Evolutionary conservation across 2,797 vertebrate genomes (phyloP).

Genomic region (Cirrhinus molitorella): DNA sequence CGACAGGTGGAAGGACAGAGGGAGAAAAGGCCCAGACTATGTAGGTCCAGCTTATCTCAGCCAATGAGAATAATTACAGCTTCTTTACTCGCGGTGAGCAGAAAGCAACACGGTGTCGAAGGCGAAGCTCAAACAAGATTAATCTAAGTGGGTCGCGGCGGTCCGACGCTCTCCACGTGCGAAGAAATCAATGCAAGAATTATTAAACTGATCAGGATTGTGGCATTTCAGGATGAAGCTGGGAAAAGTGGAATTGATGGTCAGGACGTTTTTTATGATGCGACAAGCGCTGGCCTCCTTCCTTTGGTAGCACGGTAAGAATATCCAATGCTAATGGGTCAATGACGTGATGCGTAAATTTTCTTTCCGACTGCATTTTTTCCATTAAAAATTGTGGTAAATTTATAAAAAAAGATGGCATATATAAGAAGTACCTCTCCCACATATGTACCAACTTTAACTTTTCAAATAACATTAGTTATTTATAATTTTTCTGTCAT

Average conservation of each 20-base stretch:
- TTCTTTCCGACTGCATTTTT: too few relatives aligned
- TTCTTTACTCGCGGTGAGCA: constrained; percentile 31
- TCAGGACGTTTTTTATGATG: neutral
- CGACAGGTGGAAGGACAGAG: constrained; percentile 24
- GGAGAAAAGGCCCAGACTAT: neutral
- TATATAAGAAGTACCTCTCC: too few relatives aligned
- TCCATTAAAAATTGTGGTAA: too few relatives aligned
- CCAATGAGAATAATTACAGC: constrained; percentile 57
- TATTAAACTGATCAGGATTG: constrained; percentile 64
- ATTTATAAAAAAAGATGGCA: too few relatives aligned
- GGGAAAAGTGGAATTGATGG: constrained; percentile 36
- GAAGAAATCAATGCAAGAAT: constrained; percentile 63
- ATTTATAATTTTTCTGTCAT: too few relatives aligned
- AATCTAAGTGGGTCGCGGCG: constrained; percentile 77
- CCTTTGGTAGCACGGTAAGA: constrained; percentile 10
- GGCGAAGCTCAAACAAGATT: constrained; percentile 72
- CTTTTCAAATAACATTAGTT: too few relatives aligned
- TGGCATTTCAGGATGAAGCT: constrained; percentile 48
- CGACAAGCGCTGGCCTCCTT: neutral
- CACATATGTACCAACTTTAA: too few relatives aligned
- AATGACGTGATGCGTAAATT: too few relatives aligned
- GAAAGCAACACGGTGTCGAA: constrained; percentile 72
- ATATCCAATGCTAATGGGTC: too few relatives aligned
- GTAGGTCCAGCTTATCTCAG: constrained; percentile 22
- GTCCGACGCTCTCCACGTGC: constrained; percentile 45